Conservation (phyloP, 2,888 invertebrate genomes). For the Hylaea fasciaria region DNA sequence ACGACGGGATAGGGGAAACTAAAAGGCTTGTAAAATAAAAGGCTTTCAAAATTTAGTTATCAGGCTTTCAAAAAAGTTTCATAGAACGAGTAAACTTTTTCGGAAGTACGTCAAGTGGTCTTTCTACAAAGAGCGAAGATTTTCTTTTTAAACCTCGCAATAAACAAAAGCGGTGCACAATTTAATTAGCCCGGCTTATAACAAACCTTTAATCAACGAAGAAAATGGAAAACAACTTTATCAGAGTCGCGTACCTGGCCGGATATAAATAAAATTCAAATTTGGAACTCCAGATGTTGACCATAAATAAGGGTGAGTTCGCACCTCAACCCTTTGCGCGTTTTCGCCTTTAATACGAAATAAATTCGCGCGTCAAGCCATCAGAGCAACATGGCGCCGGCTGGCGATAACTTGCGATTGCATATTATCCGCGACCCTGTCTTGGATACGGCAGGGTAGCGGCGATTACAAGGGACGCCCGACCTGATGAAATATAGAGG, state of each 20-base stretch:
- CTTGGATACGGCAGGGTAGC: slow-evolving; percentile 50
- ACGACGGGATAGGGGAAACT: too few relatives aligned
- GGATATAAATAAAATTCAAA: slow-evolving; percentile 52
- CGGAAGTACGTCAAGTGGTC: too few relatives aligned
- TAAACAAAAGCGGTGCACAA: slow-evolving; percentile 12
- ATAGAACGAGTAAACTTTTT: too few relatives aligned
- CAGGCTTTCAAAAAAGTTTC: too few relatives aligned
- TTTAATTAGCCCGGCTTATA: slow-evolving; percentile 24
- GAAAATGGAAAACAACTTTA: slow-evolving; percentile 46
- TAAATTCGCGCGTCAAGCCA: slow-evolving; percentile 80
- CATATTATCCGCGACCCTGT: slow-evolving; percentile 65
- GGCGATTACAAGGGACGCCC: slow-evolving; percentile 22
- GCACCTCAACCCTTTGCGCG: slow-evolving; percentile 74
- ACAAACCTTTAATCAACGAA: slow-evolving; percentile 33
- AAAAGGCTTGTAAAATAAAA: too few relatives aligned
- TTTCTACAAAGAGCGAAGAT: too few relatives aligned
- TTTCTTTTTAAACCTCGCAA: neutral
- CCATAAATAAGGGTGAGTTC: slow-evolving; percentile 67
- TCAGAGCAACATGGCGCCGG: slow-evolving; percentile 81
- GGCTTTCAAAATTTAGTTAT: too few relatives aligned
- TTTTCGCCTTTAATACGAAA: slow-evolving; percentile 68
- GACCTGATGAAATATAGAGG: slow-evolving; percentile 1
- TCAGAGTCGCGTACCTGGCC: slow-evolving; percentile 45
- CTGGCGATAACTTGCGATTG: slow-evolving; percentile 72
- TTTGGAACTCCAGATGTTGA: slow-evolving; percentile 61